Evolutionary conservation across 2,113 vertebrate genomes (phyloP).

Genomic region (Ranitomeya imitator): DNA sequence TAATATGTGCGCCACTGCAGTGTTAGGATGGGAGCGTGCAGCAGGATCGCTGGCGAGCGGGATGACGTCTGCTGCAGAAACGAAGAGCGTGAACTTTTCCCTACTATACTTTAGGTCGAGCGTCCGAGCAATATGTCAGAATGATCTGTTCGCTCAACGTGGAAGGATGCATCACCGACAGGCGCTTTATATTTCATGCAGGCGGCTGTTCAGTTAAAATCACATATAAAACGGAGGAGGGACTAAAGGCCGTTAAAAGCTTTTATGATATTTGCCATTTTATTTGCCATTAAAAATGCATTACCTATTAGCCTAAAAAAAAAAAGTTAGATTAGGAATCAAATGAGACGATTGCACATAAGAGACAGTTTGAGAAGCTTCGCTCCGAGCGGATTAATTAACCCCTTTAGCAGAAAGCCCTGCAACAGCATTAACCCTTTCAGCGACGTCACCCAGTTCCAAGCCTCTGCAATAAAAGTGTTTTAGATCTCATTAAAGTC

Average conservation of each 20-base stretch:
- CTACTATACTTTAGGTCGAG: not conserved
- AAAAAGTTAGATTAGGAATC: constrained; percentile 53
- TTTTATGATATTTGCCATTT: constrained; percentile 56
- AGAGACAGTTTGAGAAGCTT: constrained; percentile 49
- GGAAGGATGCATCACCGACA: constrained; percentile 39
- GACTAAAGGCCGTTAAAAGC: constrained; percentile 51
- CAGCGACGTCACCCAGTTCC: not conserved
- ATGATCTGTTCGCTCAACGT: not conserved
- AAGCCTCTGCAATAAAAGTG: not conserved
- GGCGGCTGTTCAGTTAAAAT: constrained; percentile 42
- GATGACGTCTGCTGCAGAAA: not conserved
- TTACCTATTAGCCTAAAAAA: constrained; percentile 56
- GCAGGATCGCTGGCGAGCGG: not conserved
- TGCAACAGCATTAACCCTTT: not conserved
- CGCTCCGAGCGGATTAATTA: constrained; percentile 45
- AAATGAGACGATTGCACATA: constrained; percentile 52
- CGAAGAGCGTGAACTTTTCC: not conserved
- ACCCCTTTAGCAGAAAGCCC: constrained; percentile 28
- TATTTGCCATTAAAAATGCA: constrained; percentile 59
- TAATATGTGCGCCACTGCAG: constrained; percentile 18
- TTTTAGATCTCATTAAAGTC: constrained; percentile 23
- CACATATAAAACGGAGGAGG: constrained; percentile 43
- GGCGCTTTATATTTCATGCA: constrained; percentile 47
- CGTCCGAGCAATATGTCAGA: not conserved
- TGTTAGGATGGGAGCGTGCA: not conserved